Evolutionary conservation across 2,888 invertebrate genomes (phyloP), one percentile per base, ranked within the genome.

Genomic region (Drosophila greeni): DNA sequence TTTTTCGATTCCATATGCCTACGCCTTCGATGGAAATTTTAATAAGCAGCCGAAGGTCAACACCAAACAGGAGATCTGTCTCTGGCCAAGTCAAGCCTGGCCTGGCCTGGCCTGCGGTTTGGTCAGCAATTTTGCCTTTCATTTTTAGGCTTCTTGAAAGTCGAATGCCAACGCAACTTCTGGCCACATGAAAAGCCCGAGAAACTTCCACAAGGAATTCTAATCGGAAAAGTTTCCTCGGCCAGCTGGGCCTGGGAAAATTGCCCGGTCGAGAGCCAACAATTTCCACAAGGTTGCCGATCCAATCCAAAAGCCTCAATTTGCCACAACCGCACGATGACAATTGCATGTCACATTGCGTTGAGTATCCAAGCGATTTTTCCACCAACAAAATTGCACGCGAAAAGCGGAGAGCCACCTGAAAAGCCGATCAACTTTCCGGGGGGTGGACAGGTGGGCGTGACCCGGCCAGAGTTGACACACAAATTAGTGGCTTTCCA

Each of bases 11-110:
- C 51, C 64, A 61, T 60, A 68, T 67, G 51, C 61, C 59, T 51
- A 75, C 39, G 62, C 65, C 77, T 84, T 79, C 77, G 77, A 77
- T 76, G 83, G 81, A 84, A 84, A 84, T 80, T 84, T 84, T 82
- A 82, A 82, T 82, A 84, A 84, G 62, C 56, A 53, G 62, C 72
- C 72, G 85, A 82, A 82, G 81, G 81, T 82, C 81, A 84, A 80
- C 81, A 45, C 45, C 45, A 47, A 47, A 54, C 77, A 84, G 81
- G 85, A 76, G 59, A 31, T 58, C 42, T 42, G 24, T 29, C 16
- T 48, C 31, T 29, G 72, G 66, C 68, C 18, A 29, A 29, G 26
- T 12, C 43, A 29, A n/a, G n/a, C 4, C 23, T 23, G 20, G 37
- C 52, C 62, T 81, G 58, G 40, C 40, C 49, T 40, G 26, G 43